Conservation (phyloP, 2,113 vertebrate species). For the Oenanthe melanoleuca region DNA sequence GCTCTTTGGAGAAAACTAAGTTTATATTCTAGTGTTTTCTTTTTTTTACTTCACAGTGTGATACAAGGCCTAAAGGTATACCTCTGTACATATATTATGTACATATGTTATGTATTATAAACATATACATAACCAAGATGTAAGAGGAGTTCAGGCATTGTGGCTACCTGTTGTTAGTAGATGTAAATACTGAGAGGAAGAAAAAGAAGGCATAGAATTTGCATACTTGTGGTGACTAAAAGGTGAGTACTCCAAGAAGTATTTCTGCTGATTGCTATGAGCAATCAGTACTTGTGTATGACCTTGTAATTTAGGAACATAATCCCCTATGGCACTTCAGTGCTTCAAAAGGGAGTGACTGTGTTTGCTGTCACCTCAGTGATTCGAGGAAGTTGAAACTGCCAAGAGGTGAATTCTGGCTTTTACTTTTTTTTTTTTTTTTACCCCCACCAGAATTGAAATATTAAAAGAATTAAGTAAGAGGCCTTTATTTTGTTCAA, state of each 20-base stretch:
- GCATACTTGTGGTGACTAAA: not conserved
- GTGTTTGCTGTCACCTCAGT: not conserved
- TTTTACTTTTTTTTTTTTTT: not conserved
- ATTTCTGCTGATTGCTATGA: not conserved
- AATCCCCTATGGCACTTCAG: not conserved
- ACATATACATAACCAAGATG: not conserved
- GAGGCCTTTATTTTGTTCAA: not conserved
- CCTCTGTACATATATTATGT: not conserved
- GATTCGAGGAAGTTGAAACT: not conserved
- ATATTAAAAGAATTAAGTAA: not conserved
- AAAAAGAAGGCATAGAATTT: not conserved
- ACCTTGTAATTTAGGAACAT: not conserved
- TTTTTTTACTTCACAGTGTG: not conserved
- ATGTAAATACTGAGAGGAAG: not conserved
- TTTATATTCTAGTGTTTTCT: not conserved
- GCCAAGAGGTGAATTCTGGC: not conserved
- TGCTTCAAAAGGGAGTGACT: not conserved
- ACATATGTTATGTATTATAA: not conserved
- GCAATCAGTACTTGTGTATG: not conserved
- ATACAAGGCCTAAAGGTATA: not conserved
- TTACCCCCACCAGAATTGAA: not conserved
- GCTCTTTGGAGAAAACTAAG: not conserved
- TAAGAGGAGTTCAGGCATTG: not conserved
- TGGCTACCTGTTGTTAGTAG: not conserved
- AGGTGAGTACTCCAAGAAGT: not conserved